Conservation (phyloP, 2,797 vertebrate genomes). For the Characodon lateralis region DNA sequence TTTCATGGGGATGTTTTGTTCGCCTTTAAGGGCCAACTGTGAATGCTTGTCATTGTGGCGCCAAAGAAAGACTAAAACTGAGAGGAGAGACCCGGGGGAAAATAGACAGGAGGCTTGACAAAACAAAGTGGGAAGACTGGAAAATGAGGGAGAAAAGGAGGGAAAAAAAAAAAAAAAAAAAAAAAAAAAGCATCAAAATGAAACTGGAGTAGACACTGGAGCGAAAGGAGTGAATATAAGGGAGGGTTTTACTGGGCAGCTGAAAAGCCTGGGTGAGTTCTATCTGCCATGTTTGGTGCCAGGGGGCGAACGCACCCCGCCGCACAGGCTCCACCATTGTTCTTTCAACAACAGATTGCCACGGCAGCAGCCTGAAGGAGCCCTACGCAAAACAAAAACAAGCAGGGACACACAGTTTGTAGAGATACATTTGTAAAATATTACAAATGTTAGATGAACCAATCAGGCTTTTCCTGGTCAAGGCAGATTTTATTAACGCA, state of each 20-base stretch:
- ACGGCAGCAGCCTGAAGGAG: constrained; percentile 52
- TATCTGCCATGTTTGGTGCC: constrained; percentile 66
- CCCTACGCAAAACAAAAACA: constrained; percentile 23
- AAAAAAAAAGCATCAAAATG: constrained; percentile 29
- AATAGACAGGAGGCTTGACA: constrained; percentile 24
- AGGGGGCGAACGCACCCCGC: constrained; percentile 62
- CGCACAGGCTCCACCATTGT: constrained; percentile 73
- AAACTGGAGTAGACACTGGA: constrained; percentile 15
- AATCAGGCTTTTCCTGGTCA: background rate
- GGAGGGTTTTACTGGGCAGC: constrained; percentile 32
- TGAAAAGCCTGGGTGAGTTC: constrained; percentile 58
- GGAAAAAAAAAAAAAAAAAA: constrained; percentile 34
- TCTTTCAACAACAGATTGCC: constrained; percentile 68
- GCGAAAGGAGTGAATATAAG: constrained; percentile 22
- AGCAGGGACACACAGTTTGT: constrained; percentile 5
- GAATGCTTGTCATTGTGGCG: constrained; percentile 72
- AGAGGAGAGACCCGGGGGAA: constrained; percentile 47
- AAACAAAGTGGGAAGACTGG: constrained; percentile 21
- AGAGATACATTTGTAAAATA: background rate
- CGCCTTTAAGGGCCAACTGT: constrained; percentile 46
- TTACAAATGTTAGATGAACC: background rate
- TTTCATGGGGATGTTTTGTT: constrained; percentile 64
- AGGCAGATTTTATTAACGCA: too few species aligned
- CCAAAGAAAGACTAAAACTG: constrained; percentile 62
- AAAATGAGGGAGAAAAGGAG: background rate